Base-by-base conservation (phyloP, 2,113 vertebrate genomes). In the Syrmaticus mikado region DNA sequence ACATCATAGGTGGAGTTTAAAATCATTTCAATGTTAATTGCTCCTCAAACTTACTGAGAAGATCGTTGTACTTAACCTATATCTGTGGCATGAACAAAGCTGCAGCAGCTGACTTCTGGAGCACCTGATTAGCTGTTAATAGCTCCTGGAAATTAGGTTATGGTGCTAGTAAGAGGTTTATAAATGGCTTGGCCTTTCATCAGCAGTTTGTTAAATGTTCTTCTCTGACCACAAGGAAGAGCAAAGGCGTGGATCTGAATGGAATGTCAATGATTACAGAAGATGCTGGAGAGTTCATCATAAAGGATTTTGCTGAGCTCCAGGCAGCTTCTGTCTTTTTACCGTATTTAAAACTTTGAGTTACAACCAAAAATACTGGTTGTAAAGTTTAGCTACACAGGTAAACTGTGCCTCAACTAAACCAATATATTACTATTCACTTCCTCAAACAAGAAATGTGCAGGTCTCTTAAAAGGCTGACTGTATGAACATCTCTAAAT, bases 121-220 rank as follows among this genome's bases (percentile, higher is more conserved):
- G 58, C 41, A 28, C 38, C 28, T 82, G 73, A 91, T 93, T 91
- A 91, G 21, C 34, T 77, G 57, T 71, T 65, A 89, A 55, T 77
- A 80, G 11, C 32, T 80, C 30, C 68, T 94, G 82, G 73, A 87
- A 96, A 17, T 92, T 92, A 90, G 67, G 90, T 96, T 96, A 34
- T 88, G 73, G 32, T 36, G 14, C 57, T 88, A 32, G 60, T 28
- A 74, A 21, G 32, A 78, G 52, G 19, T n/a, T 64, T 41, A 8
- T 76, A 57, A 90, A 61, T 75, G 17, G 16, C 27, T 34, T 72
- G n/a, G 36, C 24, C 15, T 74, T 58, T 65, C 78, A 22, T 74
- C 34, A 61, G 40, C 34, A 74, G 27, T 17, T 74, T 11, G 30
- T 60, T 45, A 65, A 34, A 4, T 82, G 22, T 41, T 71, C 6